Evolutionary conservation across 2,113 vertebrate genomes (phyloP), one percentile per base, ranked within the genome.

Genomic region (Phylloscopus trochilus): DNA sequence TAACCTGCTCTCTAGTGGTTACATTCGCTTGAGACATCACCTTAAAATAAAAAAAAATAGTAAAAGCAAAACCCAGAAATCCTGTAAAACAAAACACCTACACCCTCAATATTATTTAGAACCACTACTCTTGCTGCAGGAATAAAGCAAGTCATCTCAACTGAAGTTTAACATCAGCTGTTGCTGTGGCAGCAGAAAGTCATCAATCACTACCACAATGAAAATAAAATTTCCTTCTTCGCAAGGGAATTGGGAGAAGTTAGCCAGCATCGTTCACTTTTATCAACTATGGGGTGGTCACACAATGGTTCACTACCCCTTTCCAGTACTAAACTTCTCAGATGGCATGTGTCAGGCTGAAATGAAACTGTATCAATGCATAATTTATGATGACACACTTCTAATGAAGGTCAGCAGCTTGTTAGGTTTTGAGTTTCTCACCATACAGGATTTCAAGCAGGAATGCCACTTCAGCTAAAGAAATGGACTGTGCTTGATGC

Each of bases 401-500:
- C 31, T 78, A 80, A 83, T 49, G 53, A 93, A 81, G 67, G 74
- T 91, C 85, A 94, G 73, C n/a, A 60, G 37, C 44, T 60, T 59
- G 27, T 31, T 72, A 30, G 58, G 72, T 81, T 90, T 90, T 94
- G n/a, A 92, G 21, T 92, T 96, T 92, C 88, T 93, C 44, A 35
- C 56, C 39, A 28, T 46, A 73, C 21, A 75, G 30, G 24, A 81
- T 60, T 89, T 52, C 88, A 88, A 86, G 68, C 64, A 64, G 49
- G 28, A 94, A 74, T 56, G 52, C 24, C 44, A n/a, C 41, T 83
- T 89, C 21, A 64, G 59, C 41, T 64, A 75, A 90, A 69, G 59
- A 67, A 94, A 83, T 2, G 8, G 46, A 77, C 44, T 10, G 7
- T 43, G 53, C 43, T 75, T 35, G 58, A 72, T 51, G 41, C 37